Conservation (phyloP, 2,113 vertebrate genomes). For the Trachemys scripta region DNA sequence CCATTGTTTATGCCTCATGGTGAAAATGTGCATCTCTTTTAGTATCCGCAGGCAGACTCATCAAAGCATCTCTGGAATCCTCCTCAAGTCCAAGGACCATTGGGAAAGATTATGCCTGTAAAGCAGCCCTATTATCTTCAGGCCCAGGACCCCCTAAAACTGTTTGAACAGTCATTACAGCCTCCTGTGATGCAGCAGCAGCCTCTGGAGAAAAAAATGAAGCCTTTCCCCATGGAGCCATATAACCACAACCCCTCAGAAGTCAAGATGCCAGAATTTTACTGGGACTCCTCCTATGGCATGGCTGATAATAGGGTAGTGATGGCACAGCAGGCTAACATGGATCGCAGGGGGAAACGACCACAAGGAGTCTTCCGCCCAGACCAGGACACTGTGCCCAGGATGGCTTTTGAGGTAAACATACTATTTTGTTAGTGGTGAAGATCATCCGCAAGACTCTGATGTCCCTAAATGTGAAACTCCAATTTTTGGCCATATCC, state of each 20-base stretch:
- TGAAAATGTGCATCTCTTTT: slow-evolving; percentile 15
- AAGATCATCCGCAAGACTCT: not conserved
- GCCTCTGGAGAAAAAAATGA: slow-evolving; percentile 95
- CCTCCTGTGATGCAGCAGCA: slow-evolving; percentile 85
- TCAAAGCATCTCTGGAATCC: slow-evolving; percentile 94
- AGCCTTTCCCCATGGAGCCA: slow-evolving; percentile 90
- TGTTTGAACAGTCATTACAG: slow-evolving; percentile 90
- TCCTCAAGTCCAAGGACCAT: slow-evolving; percentile 87
- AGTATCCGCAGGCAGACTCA: slow-evolving; percentile 92
- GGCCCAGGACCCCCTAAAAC: slow-evolving; percentile 90
- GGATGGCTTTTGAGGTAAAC: slow-evolving; percentile 92
- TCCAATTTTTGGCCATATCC: not conserved
- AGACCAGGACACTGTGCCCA: slow-evolving; percentile 88
- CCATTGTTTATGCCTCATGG: not conserved
- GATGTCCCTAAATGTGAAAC: not conserved
- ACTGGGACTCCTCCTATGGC: slow-evolving; percentile 92
- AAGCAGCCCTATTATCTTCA: slow-evolving; percentile 91
- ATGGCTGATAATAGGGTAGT: slow-evolving; percentile 84
- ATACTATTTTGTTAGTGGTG: not conserved
- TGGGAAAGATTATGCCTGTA: slow-evolving; percentile 92
- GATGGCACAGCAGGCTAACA: slow-evolving; percentile 80
- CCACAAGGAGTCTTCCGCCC: slow-evolving; percentile 86
- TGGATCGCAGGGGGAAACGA: slow-evolving; percentile 88
- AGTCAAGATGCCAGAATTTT: slow-evolving; percentile 92
- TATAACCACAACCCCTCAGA: slow-evolving; percentile 88